Conservation (phyloP, 2,113 vertebrate species). For the Athene cunicularia region DNA sequence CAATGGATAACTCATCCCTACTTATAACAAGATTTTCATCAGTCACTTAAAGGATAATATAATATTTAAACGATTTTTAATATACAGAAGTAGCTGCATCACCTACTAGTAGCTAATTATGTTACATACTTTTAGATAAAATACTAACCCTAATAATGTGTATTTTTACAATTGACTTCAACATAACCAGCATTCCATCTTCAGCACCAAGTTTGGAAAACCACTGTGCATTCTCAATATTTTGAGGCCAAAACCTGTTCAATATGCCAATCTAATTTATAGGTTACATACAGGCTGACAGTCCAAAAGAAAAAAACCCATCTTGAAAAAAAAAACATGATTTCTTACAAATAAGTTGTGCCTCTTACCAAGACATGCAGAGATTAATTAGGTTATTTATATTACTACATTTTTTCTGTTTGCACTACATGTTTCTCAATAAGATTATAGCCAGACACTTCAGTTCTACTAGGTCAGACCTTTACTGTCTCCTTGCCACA, state of each 20-base stretch:
- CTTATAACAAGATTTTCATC: background rate
- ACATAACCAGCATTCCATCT: background rate
- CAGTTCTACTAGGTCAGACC: background rate
- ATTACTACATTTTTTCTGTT: slow-evolving; percentile 11
- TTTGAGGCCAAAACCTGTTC: background rate
- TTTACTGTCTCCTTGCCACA: background rate
- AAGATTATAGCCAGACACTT: slow-evolving; percentile 13
- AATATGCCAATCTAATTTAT: background rate
- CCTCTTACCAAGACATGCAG: slow-evolving; percentile 26
- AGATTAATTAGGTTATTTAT: slow-evolving; percentile 38
- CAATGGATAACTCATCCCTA: background rate
- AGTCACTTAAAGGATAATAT: background rate
- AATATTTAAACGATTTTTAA: background rate
- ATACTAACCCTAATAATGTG: background rate
- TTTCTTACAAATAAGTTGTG: slow-evolving; percentile 14
- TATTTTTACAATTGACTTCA: background rate
- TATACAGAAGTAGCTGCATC: background rate
- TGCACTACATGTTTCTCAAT: slow-evolving; percentile 12
- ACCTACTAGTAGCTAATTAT: background rate
- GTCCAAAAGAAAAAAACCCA: background rate
- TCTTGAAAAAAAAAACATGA: background rate
- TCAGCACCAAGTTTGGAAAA: background rate
- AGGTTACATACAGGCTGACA: background rate
- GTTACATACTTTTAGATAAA: background rate
- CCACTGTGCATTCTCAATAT: background rate